Percentiles rank a stretch among this genome's conserved stretches.
phyloP scores from a whole-genome alignment of 1,140 invertebrate genomes.

The Bombus balteatus region DNA sequence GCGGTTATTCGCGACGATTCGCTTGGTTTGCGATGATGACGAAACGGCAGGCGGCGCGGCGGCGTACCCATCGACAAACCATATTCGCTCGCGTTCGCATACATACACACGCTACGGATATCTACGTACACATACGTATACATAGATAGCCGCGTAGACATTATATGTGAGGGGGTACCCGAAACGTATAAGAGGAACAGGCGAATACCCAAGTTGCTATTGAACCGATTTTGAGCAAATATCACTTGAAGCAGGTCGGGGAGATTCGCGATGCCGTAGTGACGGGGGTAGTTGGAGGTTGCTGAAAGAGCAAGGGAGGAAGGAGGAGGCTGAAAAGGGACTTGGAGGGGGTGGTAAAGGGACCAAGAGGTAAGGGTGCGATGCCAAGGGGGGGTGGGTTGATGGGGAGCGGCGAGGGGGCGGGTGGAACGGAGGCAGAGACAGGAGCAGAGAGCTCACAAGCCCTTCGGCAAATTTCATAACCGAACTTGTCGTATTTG shows the following conservation, averaged over 20 bases:
- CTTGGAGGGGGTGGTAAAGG: conserved; percentile 30
- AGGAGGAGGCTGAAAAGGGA: conserved; percentile 51
- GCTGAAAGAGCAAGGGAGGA: conserved; percentile 50
- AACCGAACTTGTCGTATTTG: conserved; percentile 84
- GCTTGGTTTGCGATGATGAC: conserved; percentile 37
- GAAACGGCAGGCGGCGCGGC: not conserved
- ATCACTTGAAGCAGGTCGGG: conserved; percentile 81
- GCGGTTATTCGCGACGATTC: conserved; percentile 4
- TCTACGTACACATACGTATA: not conserved
- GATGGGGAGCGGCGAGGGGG: conserved; percentile 39
- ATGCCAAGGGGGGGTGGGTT: conserved; percentile 20
- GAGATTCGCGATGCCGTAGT: conserved; percentile 71
- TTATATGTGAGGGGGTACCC: conserved; percentile 60
- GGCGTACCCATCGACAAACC: too few species aligned
- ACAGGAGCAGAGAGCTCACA: conserved; percentile 76
- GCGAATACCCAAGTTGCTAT: conserved; percentile 83
- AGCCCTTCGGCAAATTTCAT: conserved; percentile 84
- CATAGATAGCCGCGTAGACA: not conserved
- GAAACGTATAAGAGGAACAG: conserved; percentile 81
- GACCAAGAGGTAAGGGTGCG: conserved; percentile 61
- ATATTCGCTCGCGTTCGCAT: too few species aligned
- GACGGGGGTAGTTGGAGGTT: conserved; percentile 62
- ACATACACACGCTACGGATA: too few species aligned
- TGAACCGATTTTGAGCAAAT: conserved; percentile 84
- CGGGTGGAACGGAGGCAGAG: conserved; percentile 46